Base-by-base conservation (phyloP, 2,113 vertebrate genomes). In the Camelus dromedarius region DNA sequence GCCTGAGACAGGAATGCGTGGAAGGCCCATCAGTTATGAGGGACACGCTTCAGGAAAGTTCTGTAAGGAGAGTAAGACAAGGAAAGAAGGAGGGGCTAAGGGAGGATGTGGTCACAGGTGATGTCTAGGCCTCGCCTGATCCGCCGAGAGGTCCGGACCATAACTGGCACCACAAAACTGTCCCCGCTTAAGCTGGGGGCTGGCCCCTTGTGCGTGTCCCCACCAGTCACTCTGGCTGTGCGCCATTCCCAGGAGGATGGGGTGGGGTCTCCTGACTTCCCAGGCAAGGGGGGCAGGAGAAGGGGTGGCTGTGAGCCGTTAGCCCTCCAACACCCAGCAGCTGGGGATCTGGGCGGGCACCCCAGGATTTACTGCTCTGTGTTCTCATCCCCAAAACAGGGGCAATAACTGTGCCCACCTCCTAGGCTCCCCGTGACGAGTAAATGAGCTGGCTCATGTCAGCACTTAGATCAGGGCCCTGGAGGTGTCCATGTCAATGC, bases 21-120 rank as follows among this genome's bases (percentile, higher is more conserved):
- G 28, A 64, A 7, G 24, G n/a, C 9, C 8, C 22, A 0, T 6
- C 20, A 30, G 5, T 0, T 38, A 1, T 0, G 11, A 54, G 46
- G 54, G 38, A 3, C 28, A 48, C 24, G 0, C 30, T 60, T 38
- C 35, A 67, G 89, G 80, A n/a, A 19, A 15, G 12, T 18, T 50
- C 35, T 42, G 32, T n/a, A 76, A 12, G 32, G 13, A 52, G 46
- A 42, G 28, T n/a, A 3, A 20, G 38, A 28, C 15, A 3, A 19
- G 82, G 77, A 82, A 52, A 38, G 20, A 10, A 10, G 66, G 12
- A 0, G 13, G 69, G 9, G 9, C 16, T 28, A 9, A 72, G 48
- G 13, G 42, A 79, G 67, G n/a, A 15, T 8, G 20, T 19, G 9
- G 5, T 24, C 54, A 16, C 72, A 10, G 56, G n/a, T 6, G 26